A percentile compares a stretch with the other conserved stretches of the same genome.
These are phyloP conservation scores for Propithecus perrieri DNA, from an alignment of 2,797 vertebrate genomes.

Conservation along the genomic window DNA sequence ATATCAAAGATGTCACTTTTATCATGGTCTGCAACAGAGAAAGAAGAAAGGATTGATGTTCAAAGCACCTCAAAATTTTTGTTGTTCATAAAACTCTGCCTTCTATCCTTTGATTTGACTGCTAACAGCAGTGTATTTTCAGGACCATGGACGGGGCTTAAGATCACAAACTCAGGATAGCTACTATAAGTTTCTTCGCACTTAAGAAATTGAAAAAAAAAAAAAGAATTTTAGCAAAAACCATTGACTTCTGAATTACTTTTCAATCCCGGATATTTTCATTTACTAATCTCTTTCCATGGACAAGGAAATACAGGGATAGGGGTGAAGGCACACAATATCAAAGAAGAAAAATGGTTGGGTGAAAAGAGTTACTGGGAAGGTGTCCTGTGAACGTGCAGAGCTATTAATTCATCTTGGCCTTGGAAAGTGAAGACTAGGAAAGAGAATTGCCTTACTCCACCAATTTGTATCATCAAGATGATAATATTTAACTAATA, in stretches of 20 bases:
- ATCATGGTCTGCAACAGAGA: constrained; percentile 68
- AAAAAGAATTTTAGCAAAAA: background rate
- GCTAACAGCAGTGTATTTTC: constrained; percentile 59
- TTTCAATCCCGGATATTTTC: constrained; percentile 6
- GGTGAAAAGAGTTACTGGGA: background rate
- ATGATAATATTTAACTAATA: background rate
- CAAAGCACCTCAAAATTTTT: constrained; percentile 72
- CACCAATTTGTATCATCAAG: background rate
- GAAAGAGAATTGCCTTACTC: background rate
- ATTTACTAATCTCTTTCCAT: background rate
- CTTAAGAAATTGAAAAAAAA: constrained; percentile 57
- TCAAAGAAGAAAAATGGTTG: background rate
- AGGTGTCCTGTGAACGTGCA: background rate
- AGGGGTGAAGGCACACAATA: background rate
- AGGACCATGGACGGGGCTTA: constrained; percentile 32
- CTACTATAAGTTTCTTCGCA: constrained; percentile 25
- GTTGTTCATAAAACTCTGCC: constrained; percentile 50
- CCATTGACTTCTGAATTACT: background rate
- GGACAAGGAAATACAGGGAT: background rate
- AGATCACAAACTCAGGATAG: constrained; percentile 51
- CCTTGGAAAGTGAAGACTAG: background rate
- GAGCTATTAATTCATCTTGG: background rate
- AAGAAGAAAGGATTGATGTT: constrained; percentile 64
- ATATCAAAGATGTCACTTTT: constrained; percentile 75
- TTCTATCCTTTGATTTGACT: constrained; percentile 72